phyloP scores from a whole-genome alignment of 2,888 invertebrate genomes.

The Branchipolynoe longqiensis region DNA sequence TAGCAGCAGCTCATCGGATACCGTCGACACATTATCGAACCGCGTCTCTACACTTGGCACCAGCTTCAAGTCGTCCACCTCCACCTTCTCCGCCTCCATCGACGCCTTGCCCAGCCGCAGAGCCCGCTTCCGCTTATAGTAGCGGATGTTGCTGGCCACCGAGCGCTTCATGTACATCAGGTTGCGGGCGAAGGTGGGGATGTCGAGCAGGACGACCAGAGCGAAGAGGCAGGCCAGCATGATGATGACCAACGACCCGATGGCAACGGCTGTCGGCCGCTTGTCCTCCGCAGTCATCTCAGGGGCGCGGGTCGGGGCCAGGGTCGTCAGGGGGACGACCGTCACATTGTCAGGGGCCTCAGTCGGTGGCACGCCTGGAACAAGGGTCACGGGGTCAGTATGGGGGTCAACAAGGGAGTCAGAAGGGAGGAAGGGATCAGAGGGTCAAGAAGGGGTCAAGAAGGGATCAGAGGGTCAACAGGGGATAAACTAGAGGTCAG shows the following conservation, averaged over 20 bases:
- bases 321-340: not conserved
- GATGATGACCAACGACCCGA: constrained; percentile 34
- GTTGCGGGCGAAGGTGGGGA: constrained; percentile 42
- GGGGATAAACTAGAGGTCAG: no score
- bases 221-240: constrained; percentile 26
- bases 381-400: no score
- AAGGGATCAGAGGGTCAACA: no score
- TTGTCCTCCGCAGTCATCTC: constrained; percentile 18
- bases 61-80: not conserved
- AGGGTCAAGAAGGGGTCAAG: no score
- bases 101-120: not conserved
- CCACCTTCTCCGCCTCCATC: not conserved
- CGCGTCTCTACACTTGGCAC: not conserved
- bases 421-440: no score
- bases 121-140: constrained; percentile 10
- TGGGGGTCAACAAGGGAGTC: no score
- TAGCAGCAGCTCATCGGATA: constrained; percentile 24
- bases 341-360: constrained; percentile 31
- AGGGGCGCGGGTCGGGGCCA: not conserved
- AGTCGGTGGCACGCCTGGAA: constrained; percentile 37
- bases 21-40: not conserved
- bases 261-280: constrained; percentile 30
- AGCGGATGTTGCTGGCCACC: not conserved
- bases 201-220: constrained; percentile 33
- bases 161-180: constrained; percentile 14